Evolutionary conservation across 2,888 invertebrate species (phyloP).

Genomic region (Cantharis rufa): DNA sequence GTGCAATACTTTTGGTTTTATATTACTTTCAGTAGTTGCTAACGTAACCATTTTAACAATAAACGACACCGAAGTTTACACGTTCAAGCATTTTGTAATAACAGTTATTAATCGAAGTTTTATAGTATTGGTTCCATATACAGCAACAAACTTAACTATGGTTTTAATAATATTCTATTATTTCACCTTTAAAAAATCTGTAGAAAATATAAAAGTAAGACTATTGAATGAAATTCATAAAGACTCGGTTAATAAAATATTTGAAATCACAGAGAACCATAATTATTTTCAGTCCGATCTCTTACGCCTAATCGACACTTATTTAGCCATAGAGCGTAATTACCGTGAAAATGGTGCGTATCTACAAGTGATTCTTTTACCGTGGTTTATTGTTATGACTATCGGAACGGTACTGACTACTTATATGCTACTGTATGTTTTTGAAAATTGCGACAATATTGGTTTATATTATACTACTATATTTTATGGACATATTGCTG

Average conservation of each 20-base stretch:
- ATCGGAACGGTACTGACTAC: not conserved
- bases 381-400: not conserved
- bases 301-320: not conserved
- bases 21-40: not conserved
- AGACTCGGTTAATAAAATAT: not conserved
- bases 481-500: not conserved
- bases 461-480: not conserved
- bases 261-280: not conserved
- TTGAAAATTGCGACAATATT: not conserved
- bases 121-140: not conserved
- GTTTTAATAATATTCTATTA: not conserved
- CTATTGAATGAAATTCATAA: not conserved
- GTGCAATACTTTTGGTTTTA: not conserved
- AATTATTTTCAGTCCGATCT: not conserved
- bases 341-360: not conserved
- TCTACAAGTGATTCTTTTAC: not conserved
- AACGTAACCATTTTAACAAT: not conserved
- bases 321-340: not conserved
- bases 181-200: not conserved
- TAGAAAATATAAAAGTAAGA: not conserved
- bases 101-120: not conserved
- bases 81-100: not conserved
- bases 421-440: not conserved
- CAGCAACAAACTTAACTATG: not conserved
- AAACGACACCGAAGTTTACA: not conserved